Conservation (phyloP, 2,113 vertebrate genomes). For the Theristicus caerulescens region DNA sequence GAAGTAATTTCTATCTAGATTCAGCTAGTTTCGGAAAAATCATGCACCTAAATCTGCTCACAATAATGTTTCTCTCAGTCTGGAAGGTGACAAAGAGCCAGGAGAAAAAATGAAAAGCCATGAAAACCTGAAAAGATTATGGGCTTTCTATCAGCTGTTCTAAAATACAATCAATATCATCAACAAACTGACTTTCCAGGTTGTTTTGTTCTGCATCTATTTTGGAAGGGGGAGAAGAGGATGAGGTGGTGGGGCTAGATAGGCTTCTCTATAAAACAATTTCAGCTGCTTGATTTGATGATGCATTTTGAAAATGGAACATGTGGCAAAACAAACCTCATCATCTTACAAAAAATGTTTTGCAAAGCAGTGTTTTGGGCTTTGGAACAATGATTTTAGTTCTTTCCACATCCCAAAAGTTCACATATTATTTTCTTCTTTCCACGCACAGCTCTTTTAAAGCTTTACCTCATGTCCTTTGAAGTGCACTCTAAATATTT, state of each 20-base stretch:
- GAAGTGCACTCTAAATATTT: constrained; percentile 6
- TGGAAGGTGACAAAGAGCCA: not conserved
- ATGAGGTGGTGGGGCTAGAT: not conserved
- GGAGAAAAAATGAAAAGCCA: not conserved
- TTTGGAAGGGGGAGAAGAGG: not conserved
- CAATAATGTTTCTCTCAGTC: not conserved
- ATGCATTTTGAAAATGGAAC: not conserved
- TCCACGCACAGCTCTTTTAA: not conserved
- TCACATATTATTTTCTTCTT: not conserved
- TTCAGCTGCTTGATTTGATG: not conserved
- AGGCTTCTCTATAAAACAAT: not conserved
- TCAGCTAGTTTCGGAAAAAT: not conserved
- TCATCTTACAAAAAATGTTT: not conserved
- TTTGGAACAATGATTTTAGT: not conserved
- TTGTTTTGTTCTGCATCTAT: not conserved
- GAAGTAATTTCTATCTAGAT: not conserved
- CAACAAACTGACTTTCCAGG: not conserved
- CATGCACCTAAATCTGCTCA: not conserved
- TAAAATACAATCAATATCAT: not conserved
- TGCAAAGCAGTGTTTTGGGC: not conserved
- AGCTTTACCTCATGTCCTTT: not conserved
- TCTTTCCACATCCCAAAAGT: not conserved
- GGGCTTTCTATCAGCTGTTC: not conserved
- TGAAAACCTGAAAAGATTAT: not conserved
- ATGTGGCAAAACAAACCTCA: not conserved